Conservation (phyloP, 2,113 vertebrate genomes). For the Clarias macrocephalus region DNA sequence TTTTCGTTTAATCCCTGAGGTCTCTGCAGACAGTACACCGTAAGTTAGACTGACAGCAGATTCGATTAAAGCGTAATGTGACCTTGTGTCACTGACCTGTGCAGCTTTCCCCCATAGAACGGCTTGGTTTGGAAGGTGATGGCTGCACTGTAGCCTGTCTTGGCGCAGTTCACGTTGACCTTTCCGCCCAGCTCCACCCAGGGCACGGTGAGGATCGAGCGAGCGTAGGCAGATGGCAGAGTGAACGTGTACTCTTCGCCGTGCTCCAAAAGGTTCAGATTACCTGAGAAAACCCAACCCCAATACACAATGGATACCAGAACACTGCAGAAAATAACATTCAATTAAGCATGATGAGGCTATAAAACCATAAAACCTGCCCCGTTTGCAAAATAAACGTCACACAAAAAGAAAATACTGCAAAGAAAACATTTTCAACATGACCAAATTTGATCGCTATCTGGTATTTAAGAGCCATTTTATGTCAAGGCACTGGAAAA, state of each 20-base stretch:
- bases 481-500: neutral
- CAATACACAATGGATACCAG: neutral
- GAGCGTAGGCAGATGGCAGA: conserved; percentile 91
- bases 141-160: conserved; percentile 90
- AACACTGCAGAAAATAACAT: neutral
- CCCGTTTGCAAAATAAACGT: neutral
- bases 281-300: conserved; percentile 70
- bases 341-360: neutral
- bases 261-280: conserved; percentile 86
- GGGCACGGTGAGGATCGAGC: conserved; percentile 96
- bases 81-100: conserved; percentile 76
- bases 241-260: conserved; percentile 95
- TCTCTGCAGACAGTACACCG: conserved; percentile 21
- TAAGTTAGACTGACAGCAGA: conserved; percentile 20
- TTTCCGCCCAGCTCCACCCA: conserved; percentile 98
- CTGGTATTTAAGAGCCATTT: neutral
- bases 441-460: neutral
- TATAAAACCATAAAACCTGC: neutral
- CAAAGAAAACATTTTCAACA: neutral
- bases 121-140: conserved; percentile 99
- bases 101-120: conserved; percentile 95
- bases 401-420: neutral
- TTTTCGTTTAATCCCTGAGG: neutral
- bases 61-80: conserved; percentile 35
- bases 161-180: conserved; percentile 87